These are phyloP conservation scores for Asteroscopus sphinx DNA, from an alignment of 2,888 invertebrate species.

Conservation along the genomic window DNA sequence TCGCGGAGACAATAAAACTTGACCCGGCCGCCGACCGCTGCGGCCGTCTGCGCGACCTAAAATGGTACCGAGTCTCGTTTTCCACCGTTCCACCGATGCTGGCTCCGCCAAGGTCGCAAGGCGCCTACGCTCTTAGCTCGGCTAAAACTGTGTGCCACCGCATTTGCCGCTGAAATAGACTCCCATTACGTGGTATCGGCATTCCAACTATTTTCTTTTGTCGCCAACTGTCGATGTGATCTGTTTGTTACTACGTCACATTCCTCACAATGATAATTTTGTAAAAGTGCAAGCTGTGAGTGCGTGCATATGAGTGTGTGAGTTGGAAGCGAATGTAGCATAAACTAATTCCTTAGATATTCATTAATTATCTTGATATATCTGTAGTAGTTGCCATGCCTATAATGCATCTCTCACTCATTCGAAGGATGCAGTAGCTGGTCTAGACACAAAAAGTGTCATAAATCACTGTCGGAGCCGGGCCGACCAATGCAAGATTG, in stretches of 20 bases:
- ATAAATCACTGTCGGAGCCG: constrained; percentile 77
- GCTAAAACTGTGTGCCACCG: constrained; percentile 83
- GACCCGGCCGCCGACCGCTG: constrained; percentile 80
- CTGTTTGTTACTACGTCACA: constrained; percentile 72
- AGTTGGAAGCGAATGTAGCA: constrained; percentile 40
- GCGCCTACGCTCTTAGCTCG: constrained; percentile 86
- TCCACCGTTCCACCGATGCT: constrained; percentile 82
- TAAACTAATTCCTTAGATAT: constrained; percentile 55
- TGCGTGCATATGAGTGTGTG: constrained; percentile 53
- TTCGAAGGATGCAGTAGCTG: constrained; percentile 65
- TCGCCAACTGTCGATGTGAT: constrained; percentile 76
- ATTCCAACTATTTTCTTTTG: constrained; percentile 84
- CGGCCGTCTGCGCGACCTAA: constrained; percentile 84
- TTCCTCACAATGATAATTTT: constrained; percentile 65
- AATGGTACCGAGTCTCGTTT: constrained; percentile 87
- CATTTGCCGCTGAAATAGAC: constrained; percentile 84
- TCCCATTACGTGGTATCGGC: constrained; percentile 81
- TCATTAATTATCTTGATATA: constrained; percentile 66
- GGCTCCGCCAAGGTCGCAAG: constrained; percentile 82
- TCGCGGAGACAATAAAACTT: constrained; percentile 87
- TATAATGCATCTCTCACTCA: constrained; percentile 66
- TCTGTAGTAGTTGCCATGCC: constrained; percentile 66
- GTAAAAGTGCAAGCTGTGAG: constrained; percentile 70
- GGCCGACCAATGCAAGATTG: constrained; percentile 67
- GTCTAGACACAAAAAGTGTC: constrained; percentile 71